Base-by-base conservation (phyloP, 2,113 vertebrate species). In the Emydura subglobosa region DNA sequence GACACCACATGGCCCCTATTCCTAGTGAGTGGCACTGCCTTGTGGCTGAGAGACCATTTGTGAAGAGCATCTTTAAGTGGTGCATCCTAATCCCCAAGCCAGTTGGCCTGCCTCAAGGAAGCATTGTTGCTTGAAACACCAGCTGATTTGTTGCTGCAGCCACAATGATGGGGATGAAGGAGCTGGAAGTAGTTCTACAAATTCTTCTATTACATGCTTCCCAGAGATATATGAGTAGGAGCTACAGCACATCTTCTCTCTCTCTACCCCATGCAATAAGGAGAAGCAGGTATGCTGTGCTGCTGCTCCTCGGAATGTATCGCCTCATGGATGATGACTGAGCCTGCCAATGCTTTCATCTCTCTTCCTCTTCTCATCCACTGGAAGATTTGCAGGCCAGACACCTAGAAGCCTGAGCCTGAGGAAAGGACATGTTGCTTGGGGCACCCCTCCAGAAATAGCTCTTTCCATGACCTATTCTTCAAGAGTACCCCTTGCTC, bases 1-100 rank as follows among this genome's bases (percentile, higher is more conserved):
- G 76, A 3, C 49, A 72, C 5, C 59, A 72, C 0, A 1, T 27
- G 85, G 34, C 0, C 0, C 24, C 31, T 65, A 79, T 78, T 54
- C 53, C 29, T 55, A 80, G 17, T 54, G 57, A 74, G 87, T 7
- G 34, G 55, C 24, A 72, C 86, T 57, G 57, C 82, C 6, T 1
- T 51, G n/a, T 31, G 50, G 44, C 34, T 80, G 54, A 86, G 31
- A 92, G 34, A 88, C 72, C 17, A 86, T 4, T 54, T 59, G 0
- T 27, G 31, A 87, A 25, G 16, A 17, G 65, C 9, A 53, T 7
- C 79, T 76, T 42, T 84, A 22, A 22, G 7, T 5, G 3, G 4
- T 80, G 21, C 85, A 88, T 29, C 44, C 65, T 68, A 24, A 65
- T 79, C 82, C 57, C 21, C 51, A 86, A 86, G 27, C 16, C 42